A percentile compares a stretch with the other conserved stretches of the same genome.
phyloP scores from a whole-genome alignment of 2,113 vertebrate genomes.

The Thunnus maccoyii region DNA sequence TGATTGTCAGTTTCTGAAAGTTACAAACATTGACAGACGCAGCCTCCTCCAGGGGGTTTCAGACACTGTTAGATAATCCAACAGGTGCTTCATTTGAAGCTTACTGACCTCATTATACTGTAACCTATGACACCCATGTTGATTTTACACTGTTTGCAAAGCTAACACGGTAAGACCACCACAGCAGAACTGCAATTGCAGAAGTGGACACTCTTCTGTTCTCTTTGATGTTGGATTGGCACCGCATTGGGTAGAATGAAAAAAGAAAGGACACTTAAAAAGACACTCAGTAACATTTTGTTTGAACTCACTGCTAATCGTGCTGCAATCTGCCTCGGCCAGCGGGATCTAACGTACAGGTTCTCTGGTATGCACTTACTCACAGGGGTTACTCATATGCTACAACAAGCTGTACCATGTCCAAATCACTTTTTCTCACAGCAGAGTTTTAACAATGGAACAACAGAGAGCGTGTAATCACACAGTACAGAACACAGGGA shows the following conservation, averaged over 20 bases:
- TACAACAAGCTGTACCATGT: slow-evolving; percentile 72
- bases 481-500: slow-evolving; percentile 54
- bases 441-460: slow-evolving; percentile 67
- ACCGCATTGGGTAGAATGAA: background rate
- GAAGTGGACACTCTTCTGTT: background rate
- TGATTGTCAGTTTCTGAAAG: background rate
- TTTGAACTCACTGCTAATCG: background rate
- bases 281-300: background rate
- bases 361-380: slow-evolving; percentile 67
- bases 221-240: background rate
- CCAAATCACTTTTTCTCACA: slow-evolving; percentile 74
- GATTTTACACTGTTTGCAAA: background rate
- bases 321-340: slow-evolving; percentile 15
- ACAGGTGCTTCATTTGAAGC: background rate
- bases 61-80: background rate
- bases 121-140: background rate
- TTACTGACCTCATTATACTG: background rate
- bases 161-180: background rate
- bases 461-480: slow-evolving; percentile 69
- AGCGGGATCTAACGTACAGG: slow-evolving; percentile 3
- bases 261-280: background rate
- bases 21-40: background rate
- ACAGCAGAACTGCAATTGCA: background rate
- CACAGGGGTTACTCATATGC: slow-evolving; percentile 51
- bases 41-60: background rate